These are phyloP conservation scores for Balearica regulorum DNA, from an alignment of 2,797 vertebrate genomes.

Conservation along the genomic window DNA sequence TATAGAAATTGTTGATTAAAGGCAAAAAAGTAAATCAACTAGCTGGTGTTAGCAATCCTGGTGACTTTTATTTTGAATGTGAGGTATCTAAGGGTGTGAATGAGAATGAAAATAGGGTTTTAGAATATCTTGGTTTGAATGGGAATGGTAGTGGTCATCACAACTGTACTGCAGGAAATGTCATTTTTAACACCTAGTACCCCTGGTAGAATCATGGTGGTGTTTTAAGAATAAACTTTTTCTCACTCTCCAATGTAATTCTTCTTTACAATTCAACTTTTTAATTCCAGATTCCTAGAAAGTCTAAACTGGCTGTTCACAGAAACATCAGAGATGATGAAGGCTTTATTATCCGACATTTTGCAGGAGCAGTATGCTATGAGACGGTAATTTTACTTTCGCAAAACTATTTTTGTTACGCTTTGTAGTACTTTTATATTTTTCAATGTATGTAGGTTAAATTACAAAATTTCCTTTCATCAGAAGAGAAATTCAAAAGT, in stretches of 20 bases:
- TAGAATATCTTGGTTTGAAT: background rate
- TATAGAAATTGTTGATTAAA: background rate
- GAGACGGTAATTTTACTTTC: constrained; percentile 83
- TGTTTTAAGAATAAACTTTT: background rate
- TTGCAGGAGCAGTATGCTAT: constrained; percentile 97
- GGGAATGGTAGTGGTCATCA: background rate
- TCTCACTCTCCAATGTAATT: background rate
- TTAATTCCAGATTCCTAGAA: constrained; percentile 88
- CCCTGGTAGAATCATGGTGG: background rate
- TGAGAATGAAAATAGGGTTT: background rate
- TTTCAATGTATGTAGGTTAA: background rate
- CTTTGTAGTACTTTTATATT: background rate
- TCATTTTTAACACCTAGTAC: background rate
- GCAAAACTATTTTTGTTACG: background rate
- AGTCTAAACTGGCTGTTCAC: constrained; percentile 93
- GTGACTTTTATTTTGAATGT: background rate
- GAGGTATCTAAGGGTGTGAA: background rate
- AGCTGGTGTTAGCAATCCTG: background rate
- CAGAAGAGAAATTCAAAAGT: background rate
- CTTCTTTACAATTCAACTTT: background rate
- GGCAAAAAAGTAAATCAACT: background rate
- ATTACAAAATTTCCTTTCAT: background rate
- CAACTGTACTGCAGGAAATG: background rate
- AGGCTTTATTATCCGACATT: constrained; percentile 94
- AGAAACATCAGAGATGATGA: constrained; percentile 96